phyloP scores from a whole-genome alignment of 2,888 invertebrate genomes.

The Yponomeuta plumbellus region DNA sequence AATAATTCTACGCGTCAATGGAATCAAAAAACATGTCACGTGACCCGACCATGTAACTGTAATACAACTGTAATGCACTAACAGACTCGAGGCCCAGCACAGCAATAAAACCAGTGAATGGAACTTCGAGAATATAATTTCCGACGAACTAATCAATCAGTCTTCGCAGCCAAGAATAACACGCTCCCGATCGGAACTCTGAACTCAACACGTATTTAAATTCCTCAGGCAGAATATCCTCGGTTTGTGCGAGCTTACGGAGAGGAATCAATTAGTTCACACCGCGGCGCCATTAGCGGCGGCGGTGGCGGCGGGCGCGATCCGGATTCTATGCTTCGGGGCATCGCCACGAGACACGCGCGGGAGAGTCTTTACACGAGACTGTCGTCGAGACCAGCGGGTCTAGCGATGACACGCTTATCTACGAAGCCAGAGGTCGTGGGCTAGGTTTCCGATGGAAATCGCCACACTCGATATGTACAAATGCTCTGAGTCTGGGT shows the following conservation, averaged over 20 bases:
- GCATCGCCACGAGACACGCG: neutral
- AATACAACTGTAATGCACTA: no score
- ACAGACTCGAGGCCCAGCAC: neutral
- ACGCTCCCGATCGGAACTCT: neutral
- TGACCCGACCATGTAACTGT: no score
- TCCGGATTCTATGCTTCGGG: slow-evolving; percentile 11
- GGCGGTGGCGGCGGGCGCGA: slow-evolving; percentile 29
- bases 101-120: neutral
- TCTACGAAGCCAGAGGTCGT: no score
- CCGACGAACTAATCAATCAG: neutral
- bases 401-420: no score
- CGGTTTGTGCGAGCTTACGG: slow-evolving; percentile 21
- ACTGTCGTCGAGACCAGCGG: no score
- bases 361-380: neutral
- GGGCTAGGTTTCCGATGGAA: no score
- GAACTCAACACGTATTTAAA: neutral
- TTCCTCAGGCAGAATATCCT: neutral
- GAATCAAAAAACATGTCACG: no score
- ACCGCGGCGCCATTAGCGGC: slow-evolving; percentile 33
- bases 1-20: no score
- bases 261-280: slow-evolving; percentile 46
- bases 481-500: no score
- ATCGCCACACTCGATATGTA: no score
- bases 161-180: neutral
- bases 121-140: neutral